Evolutionary conservation across 1,140 invertebrate species (phyloP).

Genomic region (Wasmannia auropunctata): DNA sequence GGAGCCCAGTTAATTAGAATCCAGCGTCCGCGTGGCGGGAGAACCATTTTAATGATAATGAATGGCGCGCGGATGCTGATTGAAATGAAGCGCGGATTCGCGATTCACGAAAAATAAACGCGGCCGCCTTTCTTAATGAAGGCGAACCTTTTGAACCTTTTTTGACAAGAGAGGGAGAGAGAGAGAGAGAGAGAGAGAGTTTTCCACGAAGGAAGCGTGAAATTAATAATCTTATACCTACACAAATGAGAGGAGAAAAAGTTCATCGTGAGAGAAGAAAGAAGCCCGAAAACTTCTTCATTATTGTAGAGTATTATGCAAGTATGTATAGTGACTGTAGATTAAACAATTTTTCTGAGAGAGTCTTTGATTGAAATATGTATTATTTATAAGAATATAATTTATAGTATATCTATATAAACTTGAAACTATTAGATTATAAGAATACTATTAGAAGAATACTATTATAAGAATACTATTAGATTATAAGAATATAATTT

Average conservation of each 20-base stretch:
- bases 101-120: background rate
- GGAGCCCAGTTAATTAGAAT: conserved; percentile 16
- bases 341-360: background rate
- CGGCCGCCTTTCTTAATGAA: background rate
- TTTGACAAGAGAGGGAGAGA: too few relatives aligned
- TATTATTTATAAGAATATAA: background rate
- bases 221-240: background rate
- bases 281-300: background rate
- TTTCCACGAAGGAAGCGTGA: background rate
- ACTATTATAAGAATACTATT: too few relatives aligned
- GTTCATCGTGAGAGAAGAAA: background rate
- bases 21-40: background rate
- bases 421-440: background rate
- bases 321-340: background rate
- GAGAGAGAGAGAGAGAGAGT: background rate
- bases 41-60: conserved; percentile 13
- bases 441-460: too few relatives aligned
- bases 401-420: background rate
- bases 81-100: conserved; percentile 17
- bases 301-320: background rate
- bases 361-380: background rate
- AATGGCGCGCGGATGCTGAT: conserved; percentile 1
- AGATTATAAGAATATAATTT: background rate
- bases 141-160: background rate
- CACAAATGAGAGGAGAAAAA: background rate